Evolutionary conservation across 2,113 vertebrate genomes (phyloP).

Genomic region (Danionella cerebrum): DNA sequence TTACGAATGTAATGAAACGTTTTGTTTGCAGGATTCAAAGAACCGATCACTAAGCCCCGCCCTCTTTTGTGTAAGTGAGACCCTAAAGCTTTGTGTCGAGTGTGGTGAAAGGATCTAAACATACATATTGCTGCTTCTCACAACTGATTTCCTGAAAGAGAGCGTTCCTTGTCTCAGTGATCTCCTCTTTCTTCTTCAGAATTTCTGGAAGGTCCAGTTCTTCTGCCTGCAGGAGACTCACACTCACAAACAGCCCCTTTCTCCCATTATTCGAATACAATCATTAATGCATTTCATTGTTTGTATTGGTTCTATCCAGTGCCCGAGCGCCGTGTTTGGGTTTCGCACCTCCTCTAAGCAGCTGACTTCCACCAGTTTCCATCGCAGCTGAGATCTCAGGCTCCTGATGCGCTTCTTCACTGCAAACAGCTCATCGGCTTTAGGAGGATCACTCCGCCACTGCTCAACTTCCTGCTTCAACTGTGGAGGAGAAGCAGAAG

Average conservation of each 20-base stretch:
- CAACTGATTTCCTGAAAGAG: constrained; percentile 65
- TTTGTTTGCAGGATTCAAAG: too few species aligned
- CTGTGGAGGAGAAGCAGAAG: constrained; percentile 44
- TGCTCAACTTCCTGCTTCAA: constrained; percentile 60
- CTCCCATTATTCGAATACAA: background rate
- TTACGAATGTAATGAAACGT: too few species aligned
- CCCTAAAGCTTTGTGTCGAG: too few species aligned
- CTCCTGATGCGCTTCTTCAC: constrained; percentile 67
- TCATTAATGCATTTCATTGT: too few species aligned
- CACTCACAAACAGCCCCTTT: constrained; percentile 11
- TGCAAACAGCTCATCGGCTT: constrained; percentile 53
- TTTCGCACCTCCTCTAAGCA: constrained; percentile 65
- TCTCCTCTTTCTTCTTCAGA: constrained; percentile 65
- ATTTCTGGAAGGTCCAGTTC: constrained; percentile 61
- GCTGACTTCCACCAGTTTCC: constrained; percentile 66
- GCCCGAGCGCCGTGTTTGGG: background rate
- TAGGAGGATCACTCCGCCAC: constrained; percentile 57
- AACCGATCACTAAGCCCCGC: too few species aligned
- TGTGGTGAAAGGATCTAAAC: constrained; percentile 30
- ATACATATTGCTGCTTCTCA: constrained; percentile 74
- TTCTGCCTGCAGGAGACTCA: constrained; percentile 52
- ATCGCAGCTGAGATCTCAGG: constrained; percentile 63
- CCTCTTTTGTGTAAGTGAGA: too few species aligned
- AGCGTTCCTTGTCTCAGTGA: constrained; percentile 52
- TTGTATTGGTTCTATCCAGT: too few species aligned